Evolutionary conservation across 2,113 vertebrate genomes (phyloP).

Genomic region (Butorides virescens): DNA sequence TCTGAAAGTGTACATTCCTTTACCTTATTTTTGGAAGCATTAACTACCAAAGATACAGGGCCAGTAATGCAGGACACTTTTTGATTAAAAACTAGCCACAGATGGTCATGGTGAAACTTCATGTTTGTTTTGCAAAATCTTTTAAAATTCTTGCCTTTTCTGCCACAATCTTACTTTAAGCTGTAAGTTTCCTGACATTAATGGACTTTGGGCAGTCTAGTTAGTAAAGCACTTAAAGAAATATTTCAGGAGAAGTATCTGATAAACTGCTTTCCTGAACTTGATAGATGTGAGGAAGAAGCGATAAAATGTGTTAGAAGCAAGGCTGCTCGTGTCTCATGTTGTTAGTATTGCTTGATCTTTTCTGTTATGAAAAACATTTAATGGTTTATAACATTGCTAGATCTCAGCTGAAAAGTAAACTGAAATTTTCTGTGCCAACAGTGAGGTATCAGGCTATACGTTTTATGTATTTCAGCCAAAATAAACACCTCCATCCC

Average conservation of each 20-base stretch:
- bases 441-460: neutral
- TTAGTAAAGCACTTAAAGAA: neutral
- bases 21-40: neutral
- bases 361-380: neutral
- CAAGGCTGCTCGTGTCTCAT: neutral
- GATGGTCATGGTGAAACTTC: neutral
- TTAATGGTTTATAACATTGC: neutral
- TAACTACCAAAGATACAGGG: neutral
- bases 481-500: neutral
- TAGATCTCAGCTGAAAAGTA: neutral
- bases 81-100: neutral
- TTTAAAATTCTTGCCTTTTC: neutral
- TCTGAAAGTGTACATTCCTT: neutral
- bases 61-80: neutral
- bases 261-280: neutral
- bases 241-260: neutral
- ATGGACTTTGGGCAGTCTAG: neutral
- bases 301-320: neutral
- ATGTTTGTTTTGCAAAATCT: neutral
- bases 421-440: neutral
- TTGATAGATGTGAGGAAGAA: neutral
- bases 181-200: neutral
- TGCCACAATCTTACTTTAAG: neutral
- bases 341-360: neutral
- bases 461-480: neutral